These are phyloP conservation scores for Tinea pellionella DNA, from an alignment of 2,888 invertebrate genomes.

Conservation along the genomic window DNA sequence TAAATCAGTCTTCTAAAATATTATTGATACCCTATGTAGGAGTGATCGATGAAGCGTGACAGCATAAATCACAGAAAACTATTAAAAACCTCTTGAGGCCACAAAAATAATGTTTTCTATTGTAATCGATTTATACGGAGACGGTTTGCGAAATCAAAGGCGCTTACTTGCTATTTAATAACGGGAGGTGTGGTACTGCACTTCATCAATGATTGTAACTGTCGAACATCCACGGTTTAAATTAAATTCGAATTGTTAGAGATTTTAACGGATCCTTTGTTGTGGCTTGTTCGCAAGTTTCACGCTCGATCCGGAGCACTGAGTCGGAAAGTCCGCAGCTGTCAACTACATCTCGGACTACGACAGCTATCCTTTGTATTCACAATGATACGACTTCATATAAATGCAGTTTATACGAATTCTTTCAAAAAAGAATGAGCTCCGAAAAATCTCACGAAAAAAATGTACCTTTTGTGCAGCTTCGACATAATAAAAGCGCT, in stretches of 20 bases:
- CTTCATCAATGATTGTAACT: constrained; percentile 37
- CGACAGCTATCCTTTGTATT: constrained; percentile 54
- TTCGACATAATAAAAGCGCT: constrained; percentile 47
- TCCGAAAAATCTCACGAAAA: constrained; percentile 57
- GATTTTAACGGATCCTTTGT: constrained; percentile 55
- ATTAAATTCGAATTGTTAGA: constrained; percentile 48
- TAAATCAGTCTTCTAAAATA: background rate
- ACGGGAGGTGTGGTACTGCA: constrained; percentile 51
- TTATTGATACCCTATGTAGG: constrained; percentile 25
- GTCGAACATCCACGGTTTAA: constrained; percentile 38
- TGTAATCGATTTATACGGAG: constrained; percentile 39
- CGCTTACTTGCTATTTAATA: constrained; percentile 32
- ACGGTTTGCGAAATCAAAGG: constrained; percentile 33
- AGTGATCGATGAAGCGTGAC: constrained; percentile 53
- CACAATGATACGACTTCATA: constrained; percentile 60
- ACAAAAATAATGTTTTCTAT: constrained; percentile 31
- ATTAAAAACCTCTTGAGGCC: constrained; percentile 47
- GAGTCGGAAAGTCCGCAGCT: constrained; percentile 53
- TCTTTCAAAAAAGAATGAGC: constrained; percentile 48
- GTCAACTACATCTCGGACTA: constrained; percentile 52
- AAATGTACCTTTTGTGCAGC: constrained; percentile 45
- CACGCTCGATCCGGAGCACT: constrained; percentile 46
- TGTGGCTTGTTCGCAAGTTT: constrained; percentile 44
- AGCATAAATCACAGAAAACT: constrained; percentile 41
- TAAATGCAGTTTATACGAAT: constrained; percentile 66